Evolutionary conservation across 2,113 vertebrate genomes (phyloP).

Genomic region (Microtus oregoni): DNA sequence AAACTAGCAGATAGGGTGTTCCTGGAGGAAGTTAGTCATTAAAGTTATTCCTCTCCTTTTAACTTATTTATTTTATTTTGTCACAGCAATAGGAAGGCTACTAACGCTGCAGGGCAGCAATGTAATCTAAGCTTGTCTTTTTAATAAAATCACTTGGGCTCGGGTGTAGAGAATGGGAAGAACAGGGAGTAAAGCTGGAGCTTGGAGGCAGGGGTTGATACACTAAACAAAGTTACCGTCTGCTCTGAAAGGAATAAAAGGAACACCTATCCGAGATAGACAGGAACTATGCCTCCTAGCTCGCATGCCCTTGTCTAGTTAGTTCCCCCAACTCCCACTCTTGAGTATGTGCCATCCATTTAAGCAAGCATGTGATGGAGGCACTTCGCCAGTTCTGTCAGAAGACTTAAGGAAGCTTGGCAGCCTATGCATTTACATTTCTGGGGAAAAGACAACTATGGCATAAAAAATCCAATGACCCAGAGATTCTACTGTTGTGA

Average conservation of each 20-base stretch:
- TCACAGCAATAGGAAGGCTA: not conserved
- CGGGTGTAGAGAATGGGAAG: not conserved
- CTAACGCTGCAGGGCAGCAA: not conserved
- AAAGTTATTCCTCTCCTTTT: not conserved
- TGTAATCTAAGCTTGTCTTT: conserved; percentile 22
- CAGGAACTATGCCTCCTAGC: not conserved
- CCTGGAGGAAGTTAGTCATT: not conserved
- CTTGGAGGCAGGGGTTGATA: not conserved
- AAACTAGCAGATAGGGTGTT: not conserved
- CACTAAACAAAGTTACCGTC: not conserved
- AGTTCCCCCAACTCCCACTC: not conserved
- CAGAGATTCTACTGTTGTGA: not conserved
- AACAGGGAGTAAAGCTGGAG: not conserved
- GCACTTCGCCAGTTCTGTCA: not conserved
- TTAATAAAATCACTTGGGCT: conserved; percentile 22
- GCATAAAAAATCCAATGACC: not conserved
- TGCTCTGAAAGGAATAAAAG: not conserved
- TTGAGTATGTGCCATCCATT: not conserved
- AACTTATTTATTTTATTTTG: not conserved
- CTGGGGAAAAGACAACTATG: not conserved
- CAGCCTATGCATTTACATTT: not conserved
- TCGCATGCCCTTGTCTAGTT: not conserved
- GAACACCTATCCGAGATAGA: not conserved
- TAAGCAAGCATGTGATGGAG: not conserved
- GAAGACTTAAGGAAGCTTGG: conserved; percentile 30